Percentiles rank a stretch among this genome's conserved stretches.
These are phyloP conservation scores for Hystrix cristata DNA, from an alignment of 2,113 vertebrate genomes.

Conservation along the genomic window DNA sequence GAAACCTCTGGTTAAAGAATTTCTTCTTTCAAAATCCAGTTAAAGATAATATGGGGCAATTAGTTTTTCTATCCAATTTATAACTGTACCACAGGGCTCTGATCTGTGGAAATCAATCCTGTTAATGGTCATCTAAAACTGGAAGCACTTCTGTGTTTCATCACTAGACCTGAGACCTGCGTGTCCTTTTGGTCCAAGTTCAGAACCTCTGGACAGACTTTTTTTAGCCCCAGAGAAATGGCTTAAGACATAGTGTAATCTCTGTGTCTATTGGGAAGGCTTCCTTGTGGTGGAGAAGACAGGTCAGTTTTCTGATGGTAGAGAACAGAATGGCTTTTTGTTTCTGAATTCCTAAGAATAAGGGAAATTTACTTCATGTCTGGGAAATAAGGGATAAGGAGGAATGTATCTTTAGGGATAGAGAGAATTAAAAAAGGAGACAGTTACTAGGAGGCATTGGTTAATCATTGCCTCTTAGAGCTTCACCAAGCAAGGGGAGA, in stretches of 20 bases:
- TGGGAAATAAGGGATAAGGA: neutral
- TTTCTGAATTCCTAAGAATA: neutral
- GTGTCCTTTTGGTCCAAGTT: neutral
- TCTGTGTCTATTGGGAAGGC: neutral
- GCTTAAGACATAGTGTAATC: neutral
- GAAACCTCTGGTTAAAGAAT: neutral
- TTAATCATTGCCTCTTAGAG: neutral
- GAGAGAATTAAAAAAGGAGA: constrained; percentile 16
- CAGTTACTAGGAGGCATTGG: neutral
- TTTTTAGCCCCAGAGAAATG: neutral
- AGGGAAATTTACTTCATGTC: neutral
- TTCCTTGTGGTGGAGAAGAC: neutral
- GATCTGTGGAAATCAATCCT: neutral
- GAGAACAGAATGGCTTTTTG: neutral
- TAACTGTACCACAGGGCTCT: neutral
- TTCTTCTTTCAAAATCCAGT: neutral
- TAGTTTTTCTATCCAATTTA: neutral
- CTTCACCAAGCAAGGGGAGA: neutral
- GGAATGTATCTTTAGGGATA: neutral
- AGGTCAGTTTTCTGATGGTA: neutral
- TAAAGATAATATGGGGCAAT: neutral
- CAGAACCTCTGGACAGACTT: neutral
- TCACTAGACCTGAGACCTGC: neutral
- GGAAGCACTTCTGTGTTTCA: neutral
- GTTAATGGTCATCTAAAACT: neutral